Evolutionary conservation across 2,888 invertebrate genomes (phyloP), one percentile per base, ranked within the genome.

Genomic region (Phyllotreta cruciferae): DNA sequence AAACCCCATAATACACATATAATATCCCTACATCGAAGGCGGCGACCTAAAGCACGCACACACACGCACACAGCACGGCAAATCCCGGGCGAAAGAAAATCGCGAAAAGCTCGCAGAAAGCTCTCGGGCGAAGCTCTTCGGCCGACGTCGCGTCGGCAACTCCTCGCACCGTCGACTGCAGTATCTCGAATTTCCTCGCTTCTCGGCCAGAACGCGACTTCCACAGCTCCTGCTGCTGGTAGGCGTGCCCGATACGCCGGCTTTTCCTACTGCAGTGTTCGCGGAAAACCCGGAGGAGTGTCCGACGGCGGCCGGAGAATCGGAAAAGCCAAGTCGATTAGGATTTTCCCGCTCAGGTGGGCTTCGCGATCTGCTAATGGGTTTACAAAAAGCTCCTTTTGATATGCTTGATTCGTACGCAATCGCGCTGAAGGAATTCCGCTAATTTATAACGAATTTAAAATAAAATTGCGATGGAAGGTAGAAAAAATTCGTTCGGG

Each of bases 1-100:
- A 44, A 42, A 63, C 54, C 54, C 47, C 63, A 63, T 57, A 24
- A 24, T 4, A 24, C n/a, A n/a, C n/a, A n/a, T n/a, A n/a, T n/a
- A n/a, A n/a, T 24, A 37, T 52, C 45, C 14, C 58, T 13, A 60
- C 60, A 54, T 53, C 37, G 11, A 38, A 45, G 35, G 39, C 47
- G 13, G 44, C 39, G 9, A 24, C 24, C 24, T 24, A 24, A 24
- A 24, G 24, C 24, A 24, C 24, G 4, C 24, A 24, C 24, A 24
- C 24, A 24, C 24, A n/a, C 24, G 2, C 24, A 24, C 1, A 24
- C 24, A n/a, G n/a, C n/a, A n/a, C n/a, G n/a, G 72, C 70, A 73
- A 72, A 72, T 72, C 73, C 73, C 74, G 75, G 74, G 71, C 71
- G 24, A 24, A 65, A n/a, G n/a, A n/a, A 71, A 71, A 71, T 35